Base-by-base conservation (phyloP, 1,140 invertebrate species). In the Colletes gigas region DNA sequence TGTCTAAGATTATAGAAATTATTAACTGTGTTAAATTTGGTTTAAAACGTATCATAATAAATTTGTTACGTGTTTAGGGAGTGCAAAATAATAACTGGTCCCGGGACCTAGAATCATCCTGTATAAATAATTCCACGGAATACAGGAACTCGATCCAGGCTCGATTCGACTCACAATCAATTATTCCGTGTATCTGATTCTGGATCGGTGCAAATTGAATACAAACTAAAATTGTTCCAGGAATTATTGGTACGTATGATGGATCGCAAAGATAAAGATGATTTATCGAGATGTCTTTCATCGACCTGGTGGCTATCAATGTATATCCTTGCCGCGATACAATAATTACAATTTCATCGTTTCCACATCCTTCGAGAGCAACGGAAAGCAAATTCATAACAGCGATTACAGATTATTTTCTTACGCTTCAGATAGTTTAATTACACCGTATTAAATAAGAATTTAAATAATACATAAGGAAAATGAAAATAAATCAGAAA, bases 311-410 rank as follows among this genome's bases (percentile, higher is more conserved):
- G 4, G n/a, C 21, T 15, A 30, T 19, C 19, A 39, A n/a, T n/a
- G 15, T 5, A 14, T 10, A 19, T 12, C 8, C 10, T 21, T 19
- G 10, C 3, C 17, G 41, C 17, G 15, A 47, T 67, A n/a, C 10
- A 47, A 76, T 52, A n/a, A 67, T 15, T n/a, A 7, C 7, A 4
- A 8, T 57, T 62, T 74, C 52, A 17, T 55, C 14, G 15, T 50
- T n/a, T 14, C 41, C 12, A 7, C 14, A 39, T 69, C 54, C 44
- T n/a, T 15, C n/a, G 10, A 7, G 6, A 30, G 44, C 30, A 39
- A 41, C 55, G 47, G 30, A 55, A 78, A 70, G 70, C 39, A 52
- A 70, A 70, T 47, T 52, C 54, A 60, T 70, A 70, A 62, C 5
- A 10, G 17, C 7, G 21, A 6, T 60, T 30, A n/a, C 1, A 0